Evolutionary conservation across 2,797 vertebrate genomes (phyloP).

Genomic region (Crocidura indochinensis): DNA sequence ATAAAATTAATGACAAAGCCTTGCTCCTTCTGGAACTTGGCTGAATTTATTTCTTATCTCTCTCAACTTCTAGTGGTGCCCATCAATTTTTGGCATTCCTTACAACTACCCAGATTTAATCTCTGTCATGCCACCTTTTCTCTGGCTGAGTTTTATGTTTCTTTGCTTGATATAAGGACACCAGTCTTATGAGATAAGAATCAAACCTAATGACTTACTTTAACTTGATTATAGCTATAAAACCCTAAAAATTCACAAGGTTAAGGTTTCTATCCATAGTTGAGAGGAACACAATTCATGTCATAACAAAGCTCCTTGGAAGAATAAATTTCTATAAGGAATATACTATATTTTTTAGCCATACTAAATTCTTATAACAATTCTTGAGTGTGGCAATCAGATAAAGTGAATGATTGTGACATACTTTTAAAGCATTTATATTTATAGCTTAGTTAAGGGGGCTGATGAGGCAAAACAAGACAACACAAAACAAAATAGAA

Average conservation of each 20-base stretch:
- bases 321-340: too few species aligned
- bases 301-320: neutral
- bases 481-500: too few species aligned
- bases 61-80: neutral
- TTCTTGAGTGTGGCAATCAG: neutral
- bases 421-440: neutral
- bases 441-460: too few species aligned
- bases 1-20: neutral
- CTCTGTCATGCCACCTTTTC: neutral
- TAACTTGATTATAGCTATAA: neutral
- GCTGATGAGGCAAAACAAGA: too few species aligned
- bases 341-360: neutral
- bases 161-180: neutral
- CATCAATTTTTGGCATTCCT: neutral
- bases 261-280: neutral
- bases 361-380: constrained; percentile 7
- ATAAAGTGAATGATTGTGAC: neutral
- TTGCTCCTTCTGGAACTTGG: neutral
- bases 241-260: neutral
- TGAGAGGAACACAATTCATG: neutral
- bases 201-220: neutral
- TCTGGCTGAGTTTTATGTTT: neutral
- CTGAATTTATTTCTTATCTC: neutral
- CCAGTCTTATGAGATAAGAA: neutral
- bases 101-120: neutral